These are phyloP conservation scores for Altica lythri DNA, from an alignment of 2,888 invertebrate species.

Conservation along the genomic window DNA sequence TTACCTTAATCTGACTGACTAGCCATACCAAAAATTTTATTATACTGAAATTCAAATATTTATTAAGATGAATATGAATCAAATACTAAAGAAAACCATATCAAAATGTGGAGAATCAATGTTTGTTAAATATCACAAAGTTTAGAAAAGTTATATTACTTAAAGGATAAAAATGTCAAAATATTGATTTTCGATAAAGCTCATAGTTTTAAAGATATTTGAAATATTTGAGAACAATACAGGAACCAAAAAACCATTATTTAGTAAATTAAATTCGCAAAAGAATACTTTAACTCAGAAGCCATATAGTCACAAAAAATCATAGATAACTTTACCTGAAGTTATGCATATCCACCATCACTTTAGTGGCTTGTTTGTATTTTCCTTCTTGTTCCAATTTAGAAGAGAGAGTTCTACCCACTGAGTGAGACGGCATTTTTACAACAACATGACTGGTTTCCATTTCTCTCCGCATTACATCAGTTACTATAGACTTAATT, in stretches of 20 bases:
- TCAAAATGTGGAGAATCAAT: too few relatives aligned
- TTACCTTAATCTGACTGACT: conserved; percentile 11
- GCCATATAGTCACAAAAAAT: neutral
- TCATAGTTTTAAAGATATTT: too few relatives aligned
- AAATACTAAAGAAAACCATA: neutral
- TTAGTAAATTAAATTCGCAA: too few relatives aligned
- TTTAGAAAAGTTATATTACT: too few relatives aligned
- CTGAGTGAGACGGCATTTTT: conserved; percentile 53
- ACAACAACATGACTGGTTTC: conserved; percentile 52
- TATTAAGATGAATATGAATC: neutral
- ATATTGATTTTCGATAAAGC: too few relatives aligned
- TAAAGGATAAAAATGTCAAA: too few relatives aligned
- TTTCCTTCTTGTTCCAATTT: conserved; percentile 56
- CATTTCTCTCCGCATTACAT: conserved; percentile 60
- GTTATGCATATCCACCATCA: conserved; percentile 54
- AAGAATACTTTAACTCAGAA: too few relatives aligned
- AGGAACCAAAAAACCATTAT: too few relatives aligned
- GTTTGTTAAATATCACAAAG: too few relatives aligned
- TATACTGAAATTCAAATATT: conserved; percentile 18
- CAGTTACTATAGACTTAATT: conserved; percentile 69
- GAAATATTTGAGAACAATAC: too few relatives aligned
- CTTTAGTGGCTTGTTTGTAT: conserved; percentile 54
- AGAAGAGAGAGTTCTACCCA: conserved; percentile 49
- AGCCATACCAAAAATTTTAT: conserved; percentile 20
- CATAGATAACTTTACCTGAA: conserved; percentile 45